Evolutionary conservation across 2,797 vertebrate genomes (phyloP).

Genomic region (Florisuga fusca): DNA sequence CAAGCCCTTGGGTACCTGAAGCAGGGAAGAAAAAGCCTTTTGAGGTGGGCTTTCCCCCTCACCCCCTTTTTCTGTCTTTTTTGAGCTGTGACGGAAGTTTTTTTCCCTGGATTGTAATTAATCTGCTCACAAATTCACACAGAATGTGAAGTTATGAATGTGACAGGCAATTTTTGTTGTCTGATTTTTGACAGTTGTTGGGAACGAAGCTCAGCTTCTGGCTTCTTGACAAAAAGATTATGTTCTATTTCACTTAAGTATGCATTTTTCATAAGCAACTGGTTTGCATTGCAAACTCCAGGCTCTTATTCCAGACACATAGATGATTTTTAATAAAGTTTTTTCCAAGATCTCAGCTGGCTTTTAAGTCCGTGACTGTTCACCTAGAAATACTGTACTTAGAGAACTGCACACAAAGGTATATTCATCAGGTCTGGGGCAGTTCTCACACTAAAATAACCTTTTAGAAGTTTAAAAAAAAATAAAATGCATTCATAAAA

Average conservation of each 20-base stretch:
- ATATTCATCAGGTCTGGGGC: constrained; percentile 1
- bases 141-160: constrained; percentile 11
- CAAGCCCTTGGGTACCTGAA: neutral
- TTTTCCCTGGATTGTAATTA: neutral
- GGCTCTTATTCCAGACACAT: constrained; percentile 26
- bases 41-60: neutral
- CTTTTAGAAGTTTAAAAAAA: neutral
- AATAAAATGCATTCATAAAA: neutral
- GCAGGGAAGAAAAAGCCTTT: neutral
- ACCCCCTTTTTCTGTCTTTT: neutral
- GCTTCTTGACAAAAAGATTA: neutral
- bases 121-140: neutral
- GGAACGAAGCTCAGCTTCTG: constrained; percentile 25
- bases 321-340: constrained; percentile 43
- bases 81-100: neutral
- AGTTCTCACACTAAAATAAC: constrained; percentile 32
- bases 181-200: constrained; percentile 35
- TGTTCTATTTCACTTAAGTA: neutral
- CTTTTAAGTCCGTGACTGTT: constrained; percentile 15
- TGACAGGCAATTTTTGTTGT: constrained; percentile 24
- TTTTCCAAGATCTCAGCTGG: neutral
- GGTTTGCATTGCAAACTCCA: constrained; percentile 54
- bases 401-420: constrained; percentile 1
- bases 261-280: constrained; percentile 52
- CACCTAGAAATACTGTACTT: constrained; percentile 8